Evolutionary conservation across 2,797 vertebrate genomes (phyloP).

Genomic region (Sebastes steindachneri): DNA sequence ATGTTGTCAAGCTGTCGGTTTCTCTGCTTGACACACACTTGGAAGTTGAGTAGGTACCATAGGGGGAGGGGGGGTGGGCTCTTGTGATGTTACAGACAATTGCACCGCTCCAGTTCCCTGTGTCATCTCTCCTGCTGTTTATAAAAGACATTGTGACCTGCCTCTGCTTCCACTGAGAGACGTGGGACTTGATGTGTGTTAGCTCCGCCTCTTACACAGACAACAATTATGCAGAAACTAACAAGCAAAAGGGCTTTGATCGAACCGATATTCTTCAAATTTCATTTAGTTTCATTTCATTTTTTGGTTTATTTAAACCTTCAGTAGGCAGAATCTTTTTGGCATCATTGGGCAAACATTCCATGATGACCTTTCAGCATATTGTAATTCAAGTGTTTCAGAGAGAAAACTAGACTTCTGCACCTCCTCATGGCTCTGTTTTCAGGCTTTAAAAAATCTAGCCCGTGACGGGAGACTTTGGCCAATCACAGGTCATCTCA

Average conservation of each 20-base stretch:
- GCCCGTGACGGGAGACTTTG: too few relatives aligned
- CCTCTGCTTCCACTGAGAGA: constrained; percentile 38
- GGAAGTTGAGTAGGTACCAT: constrained; percentile 70
- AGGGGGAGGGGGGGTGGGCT: neutral
- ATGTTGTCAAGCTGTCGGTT: constrained; percentile 72
- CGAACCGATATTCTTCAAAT: constrained; percentile 8
- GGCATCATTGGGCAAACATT: accelerated
- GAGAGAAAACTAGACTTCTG: too few relatives aligned
- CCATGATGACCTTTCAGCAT: too few relatives aligned
- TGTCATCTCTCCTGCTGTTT: constrained; percentile 67
- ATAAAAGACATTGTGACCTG: constrained; percentile 65
- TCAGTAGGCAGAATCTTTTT: accelerated
- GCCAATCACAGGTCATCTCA: too few relatives aligned
- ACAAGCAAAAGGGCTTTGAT: constrained; percentile 17
- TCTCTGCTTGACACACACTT: constrained; percentile 70
- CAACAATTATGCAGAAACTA: neutral
- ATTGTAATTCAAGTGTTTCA: too few relatives aligned
- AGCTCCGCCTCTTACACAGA: constrained; percentile 24
- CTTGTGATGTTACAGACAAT: constrained; percentile 76
- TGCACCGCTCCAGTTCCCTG: constrained; percentile 57
- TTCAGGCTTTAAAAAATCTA: too few relatives aligned
- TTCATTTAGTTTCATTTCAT: too few relatives aligned
- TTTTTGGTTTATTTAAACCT: too few relatives aligned
- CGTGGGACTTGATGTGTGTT: constrained; percentile 28
- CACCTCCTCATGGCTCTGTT: too few relatives aligned